Evolutionary conservation across 1,140 invertebrate genomes (phyloP).

Genomic region (Pseudachorutes palmiensis): DNA sequence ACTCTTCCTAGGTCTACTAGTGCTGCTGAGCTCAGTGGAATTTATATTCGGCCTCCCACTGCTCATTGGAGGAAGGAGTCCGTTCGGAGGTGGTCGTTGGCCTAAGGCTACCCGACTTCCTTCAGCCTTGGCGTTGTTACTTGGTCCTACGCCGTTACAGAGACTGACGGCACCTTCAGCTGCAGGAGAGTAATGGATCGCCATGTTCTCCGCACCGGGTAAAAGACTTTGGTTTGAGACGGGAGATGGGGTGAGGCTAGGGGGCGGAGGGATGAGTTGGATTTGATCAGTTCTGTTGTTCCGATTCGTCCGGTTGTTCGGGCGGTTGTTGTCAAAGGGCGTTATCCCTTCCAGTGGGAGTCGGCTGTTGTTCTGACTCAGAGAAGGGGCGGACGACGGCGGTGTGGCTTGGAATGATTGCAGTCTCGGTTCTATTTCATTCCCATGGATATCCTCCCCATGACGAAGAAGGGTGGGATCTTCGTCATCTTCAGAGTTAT

Average conservation of each 20-base stretch:
- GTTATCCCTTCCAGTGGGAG: neutral
- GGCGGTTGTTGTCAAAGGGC: neutral
- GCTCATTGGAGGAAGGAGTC: too few relatives aligned
- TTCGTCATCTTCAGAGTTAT: conserved; percentile 15
- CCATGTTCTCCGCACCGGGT: neutral
- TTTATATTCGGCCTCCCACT: too few relatives aligned
- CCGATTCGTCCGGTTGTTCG: neutral
- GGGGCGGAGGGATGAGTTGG: neutral
- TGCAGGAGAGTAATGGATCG: neutral
- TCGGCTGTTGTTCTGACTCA: neutral
- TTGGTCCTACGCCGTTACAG: neutral
- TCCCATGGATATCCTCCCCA: conserved; percentile 4
- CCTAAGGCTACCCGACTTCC: too few relatives aligned
- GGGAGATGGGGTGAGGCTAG: neutral
- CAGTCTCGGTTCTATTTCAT: neutral
- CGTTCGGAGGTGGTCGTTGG: too few relatives aligned
- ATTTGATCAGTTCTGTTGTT: conserved; percentile 11
- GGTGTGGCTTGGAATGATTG: neutral
- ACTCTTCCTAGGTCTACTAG: too few relatives aligned
- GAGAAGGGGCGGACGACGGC: neutral
- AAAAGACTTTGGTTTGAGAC: neutral
- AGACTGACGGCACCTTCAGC: neutral
- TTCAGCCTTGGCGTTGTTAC: too few relatives aligned
- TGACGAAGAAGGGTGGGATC: neutral
- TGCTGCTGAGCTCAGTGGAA: too few relatives aligned